These are phyloP conservation scores for Glareola pratincola DNA, from an alignment of 2,113 vertebrate species.

Conservation along the genomic window DNA sequence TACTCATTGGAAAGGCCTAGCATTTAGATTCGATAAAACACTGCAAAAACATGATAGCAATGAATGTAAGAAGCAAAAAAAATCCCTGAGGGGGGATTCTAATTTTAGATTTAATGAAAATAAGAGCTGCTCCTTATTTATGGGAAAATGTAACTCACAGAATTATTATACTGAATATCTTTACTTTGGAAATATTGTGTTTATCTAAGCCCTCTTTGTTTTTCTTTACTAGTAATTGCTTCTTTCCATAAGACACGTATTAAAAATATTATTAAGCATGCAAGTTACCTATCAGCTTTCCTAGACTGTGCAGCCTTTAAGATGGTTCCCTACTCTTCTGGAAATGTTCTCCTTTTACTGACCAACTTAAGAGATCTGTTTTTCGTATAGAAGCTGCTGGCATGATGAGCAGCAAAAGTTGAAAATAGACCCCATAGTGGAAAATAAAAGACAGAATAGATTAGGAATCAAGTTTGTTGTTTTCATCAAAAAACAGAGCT, in stretches of 20 bases:
- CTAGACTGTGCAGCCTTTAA: background rate
- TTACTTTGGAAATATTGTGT: background rate
- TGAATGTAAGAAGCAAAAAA: background rate
- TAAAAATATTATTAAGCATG: background rate
- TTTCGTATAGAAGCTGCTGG: background rate
- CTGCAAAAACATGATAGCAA: background rate
- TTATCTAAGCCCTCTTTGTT: background rate
- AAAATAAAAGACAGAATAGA: background rate
- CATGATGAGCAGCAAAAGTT: background rate
- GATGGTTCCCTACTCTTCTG: background rate
- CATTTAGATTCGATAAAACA: background rate
- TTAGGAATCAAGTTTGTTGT: background rate
- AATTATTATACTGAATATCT: background rate
- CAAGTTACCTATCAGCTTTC: background rate
- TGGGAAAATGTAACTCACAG: background rate
- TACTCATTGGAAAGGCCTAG: background rate
- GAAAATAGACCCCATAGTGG: background rate
- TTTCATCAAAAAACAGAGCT: background rate
- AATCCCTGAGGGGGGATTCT: background rate
- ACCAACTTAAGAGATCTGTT: background rate
- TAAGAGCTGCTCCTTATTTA: background rate
- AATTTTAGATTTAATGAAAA: background rate
- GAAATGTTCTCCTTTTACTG: background rate
- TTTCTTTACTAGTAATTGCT: background rate
- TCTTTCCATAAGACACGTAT: background rate